A percentile compares a stretch with the other conserved stretches of the same genome.
Evolutionary conservation across 2,888 invertebrate species (phyloP).

Genomic region (Oscheius sp.): DNA sequence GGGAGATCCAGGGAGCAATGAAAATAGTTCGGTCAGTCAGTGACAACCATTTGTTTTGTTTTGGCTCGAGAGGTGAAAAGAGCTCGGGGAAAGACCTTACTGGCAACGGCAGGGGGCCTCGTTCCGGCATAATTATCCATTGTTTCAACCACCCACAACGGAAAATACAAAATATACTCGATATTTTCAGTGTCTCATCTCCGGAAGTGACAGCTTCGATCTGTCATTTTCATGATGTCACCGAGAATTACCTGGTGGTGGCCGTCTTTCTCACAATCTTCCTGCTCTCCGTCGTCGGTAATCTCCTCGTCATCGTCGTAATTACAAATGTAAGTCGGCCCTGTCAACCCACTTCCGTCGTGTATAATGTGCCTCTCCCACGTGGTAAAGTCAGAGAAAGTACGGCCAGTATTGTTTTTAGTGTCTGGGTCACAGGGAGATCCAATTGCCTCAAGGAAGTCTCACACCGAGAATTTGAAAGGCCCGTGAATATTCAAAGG

Average conservation of each 20-base stretch:
- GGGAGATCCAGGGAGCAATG: too few species aligned
- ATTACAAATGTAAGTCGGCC: conserved; percentile 73
- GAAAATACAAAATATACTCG: not conserved
- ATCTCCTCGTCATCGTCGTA: conserved; percentile 75
- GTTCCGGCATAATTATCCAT: not conserved
- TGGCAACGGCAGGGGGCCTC: not conserved
- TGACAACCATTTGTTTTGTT: too few species aligned
- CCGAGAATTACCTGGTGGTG: conserved; percentile 67
- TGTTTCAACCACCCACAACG: not conserved
- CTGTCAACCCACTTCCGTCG: not conserved
- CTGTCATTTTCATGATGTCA: conserved; percentile 64
- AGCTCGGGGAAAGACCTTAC: not conserved
- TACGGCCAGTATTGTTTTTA: not conserved
- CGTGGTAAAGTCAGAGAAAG: not conserved
- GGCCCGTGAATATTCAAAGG: not conserved
- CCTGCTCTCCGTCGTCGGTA: conserved; percentile 73
- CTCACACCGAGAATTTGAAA: not conserved
- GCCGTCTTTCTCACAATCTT: conserved; percentile 71
- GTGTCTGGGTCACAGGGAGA: not conserved
- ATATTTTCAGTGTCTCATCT: conserved; percentile 25
- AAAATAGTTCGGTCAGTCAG: too few species aligned
- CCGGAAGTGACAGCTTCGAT: conserved; percentile 29
- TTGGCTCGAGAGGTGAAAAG: not conserved
- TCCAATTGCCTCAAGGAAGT: not conserved
- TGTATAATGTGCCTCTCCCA: conserved; percentile 11